Evolutionary conservation across 2,888 invertebrate species (phyloP).

Genomic region (Mesorhabditis spiculigera): DNA sequence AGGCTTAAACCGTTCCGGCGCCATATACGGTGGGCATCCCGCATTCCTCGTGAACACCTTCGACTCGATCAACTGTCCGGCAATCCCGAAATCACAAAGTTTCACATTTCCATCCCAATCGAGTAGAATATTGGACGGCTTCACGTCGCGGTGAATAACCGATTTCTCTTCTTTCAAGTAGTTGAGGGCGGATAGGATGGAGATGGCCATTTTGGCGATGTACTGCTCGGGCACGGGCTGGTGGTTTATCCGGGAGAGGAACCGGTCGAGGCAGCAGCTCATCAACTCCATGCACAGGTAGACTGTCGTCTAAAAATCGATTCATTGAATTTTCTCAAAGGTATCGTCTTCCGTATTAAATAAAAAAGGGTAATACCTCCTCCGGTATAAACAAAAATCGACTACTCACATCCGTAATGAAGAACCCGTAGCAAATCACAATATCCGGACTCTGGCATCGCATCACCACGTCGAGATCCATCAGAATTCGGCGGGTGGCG

Average conservation of each 20-base stretch:
- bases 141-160: conserved; percentile 55
- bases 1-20: conserved; percentile 64
- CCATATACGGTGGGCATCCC: conserved; percentile 98
- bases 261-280: conserved; percentile 96
- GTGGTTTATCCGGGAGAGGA: conserved; percentile 73
- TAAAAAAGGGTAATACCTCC: too few species aligned
- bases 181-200: conserved; percentile 92
- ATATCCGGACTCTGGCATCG: conserved; percentile 95
- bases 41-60: conserved; percentile 69
- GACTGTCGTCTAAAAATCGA: conserved; percentile 80
- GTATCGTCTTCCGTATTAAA: too few species aligned
- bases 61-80: conserved; percentile 80
- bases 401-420: conserved; percentile 81
- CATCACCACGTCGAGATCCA: conserved; percentile 97
- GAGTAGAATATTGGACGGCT: conserved; percentile 91
- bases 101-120: conserved; percentile 90
- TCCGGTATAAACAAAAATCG: background rate
- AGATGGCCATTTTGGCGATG: conserved; percentile 91
- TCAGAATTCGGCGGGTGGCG: conserved; percentile 94
- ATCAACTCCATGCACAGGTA: conserved; percentile 99
- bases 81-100: conserved; percentile 98
- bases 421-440: conserved; percentile 93
- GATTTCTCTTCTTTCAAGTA: conserved; percentile 86
- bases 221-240: conserved; percentile 91
- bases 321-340: too few species aligned